Base-by-base conservation (phyloP, 64 coral and sea anemone species). In the Dendrophyllia cribrosa region DNA sequence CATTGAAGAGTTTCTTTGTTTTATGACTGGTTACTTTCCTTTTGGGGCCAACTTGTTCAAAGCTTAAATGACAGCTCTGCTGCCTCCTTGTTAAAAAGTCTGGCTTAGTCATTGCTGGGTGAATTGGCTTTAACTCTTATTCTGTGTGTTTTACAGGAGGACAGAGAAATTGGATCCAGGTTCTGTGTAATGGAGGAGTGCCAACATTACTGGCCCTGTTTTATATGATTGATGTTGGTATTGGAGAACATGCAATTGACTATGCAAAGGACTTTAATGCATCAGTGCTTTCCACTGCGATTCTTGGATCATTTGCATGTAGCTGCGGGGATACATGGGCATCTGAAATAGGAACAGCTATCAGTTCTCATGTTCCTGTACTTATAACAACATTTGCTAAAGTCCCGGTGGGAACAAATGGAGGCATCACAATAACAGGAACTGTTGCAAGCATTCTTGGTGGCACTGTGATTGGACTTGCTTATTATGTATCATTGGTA, bases 301-400 rank as follows among this genome's bases (percentile, higher is more conserved):
- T 99, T 71, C 85, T 99, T 26, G 94, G 94, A 70, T 83, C 97
- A 20, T 79, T 99, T 49, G 92, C 97, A 3, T 99, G 97, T 70
- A 96, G 97, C 64, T 95, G 95, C 94, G 97, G 97, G 25, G 97
- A 99, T 60, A 99, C 97, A 4, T 99, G 97, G 97, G 95, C 97
- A 43, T 99, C 97, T 19, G 97, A 99, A 99, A 94, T 99, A 78
- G 97, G 97, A 59, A 88, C 97, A 84, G 94, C 91, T 24, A 69
- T 94, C 59, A 83, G 80, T 50, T 91, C 67, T n/a, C 87, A 93
- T 19, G 70, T 44, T 17, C 97, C 97, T 63, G 91, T 89, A 46
- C 90, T 99, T 23, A 99, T 99, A 78, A 99, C 97, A 66, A 99
- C 94, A 55, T 85, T 96, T 48, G 46, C 85, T 51, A 91, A 94